Conservation (phyloP, 2,113 vertebrate genomes). For the Collichthys lucidus region DNA sequence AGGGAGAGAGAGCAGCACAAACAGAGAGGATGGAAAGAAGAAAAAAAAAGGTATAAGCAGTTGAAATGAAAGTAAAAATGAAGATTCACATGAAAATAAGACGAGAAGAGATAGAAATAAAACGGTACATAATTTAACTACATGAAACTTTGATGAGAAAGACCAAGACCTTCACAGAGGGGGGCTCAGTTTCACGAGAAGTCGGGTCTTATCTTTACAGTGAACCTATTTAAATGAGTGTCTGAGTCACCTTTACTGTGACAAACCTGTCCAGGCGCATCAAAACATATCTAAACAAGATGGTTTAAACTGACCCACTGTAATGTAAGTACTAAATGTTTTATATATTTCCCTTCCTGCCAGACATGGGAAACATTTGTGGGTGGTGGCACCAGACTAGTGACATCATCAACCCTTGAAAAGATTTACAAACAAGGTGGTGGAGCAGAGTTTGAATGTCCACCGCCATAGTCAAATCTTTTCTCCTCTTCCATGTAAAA, state of each 20-base stretch:
- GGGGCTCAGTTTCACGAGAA: neutral
- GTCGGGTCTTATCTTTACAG: neutral
- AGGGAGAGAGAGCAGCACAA: neutral
- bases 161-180: neutral
- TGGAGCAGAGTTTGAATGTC: slow-evolving; percentile 31
- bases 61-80: neutral
- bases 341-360: neutral
- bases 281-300: neutral
- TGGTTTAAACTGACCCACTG: neutral
- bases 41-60: neutral
- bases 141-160: neutral
- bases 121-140: neutral
- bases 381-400: neutral
- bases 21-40: neutral
- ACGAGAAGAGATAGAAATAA: neutral
- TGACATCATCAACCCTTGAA: neutral
- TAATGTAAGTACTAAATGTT: neutral
- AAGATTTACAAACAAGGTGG: slow-evolving; percentile 30
- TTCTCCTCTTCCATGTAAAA: slow-evolving; percentile 13
- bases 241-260: neutral
- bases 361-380: neutral
- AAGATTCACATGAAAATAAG: neutral
- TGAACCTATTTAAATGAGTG: neutral
- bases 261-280: neutral
- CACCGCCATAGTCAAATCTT: slow-evolving; percentile 14